Conservation (phyloP, 37 sponge, comb jelly and placozoan genomes). For the Ianthella basta region DNA sequence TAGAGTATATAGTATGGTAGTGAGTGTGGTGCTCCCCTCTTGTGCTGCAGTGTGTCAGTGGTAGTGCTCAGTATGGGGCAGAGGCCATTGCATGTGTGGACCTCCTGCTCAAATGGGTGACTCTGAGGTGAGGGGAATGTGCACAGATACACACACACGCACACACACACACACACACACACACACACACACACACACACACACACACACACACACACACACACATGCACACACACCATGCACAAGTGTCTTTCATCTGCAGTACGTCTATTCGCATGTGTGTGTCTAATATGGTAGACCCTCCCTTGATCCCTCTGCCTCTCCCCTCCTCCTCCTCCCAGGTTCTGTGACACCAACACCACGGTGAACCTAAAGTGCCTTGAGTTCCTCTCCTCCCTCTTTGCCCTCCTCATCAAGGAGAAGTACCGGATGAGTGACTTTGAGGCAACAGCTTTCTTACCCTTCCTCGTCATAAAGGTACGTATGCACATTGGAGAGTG, state of each 20-base stretch:
- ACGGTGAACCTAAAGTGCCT: conserved; percentile 83
- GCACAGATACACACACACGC: too few species aligned
- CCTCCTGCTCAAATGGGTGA: conserved; percentile 83
- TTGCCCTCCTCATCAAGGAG: conserved; percentile 55
- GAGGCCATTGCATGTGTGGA: conserved; percentile 70
- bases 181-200: conserved; percentile 1
- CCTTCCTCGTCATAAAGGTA: conserved; percentile 82
- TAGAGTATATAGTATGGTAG: background rate
- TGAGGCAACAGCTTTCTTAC: conserved; percentile 81
- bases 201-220: conserved; percentile 26
- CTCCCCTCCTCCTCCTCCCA: background rate
- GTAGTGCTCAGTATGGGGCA: conserved; percentile 37
- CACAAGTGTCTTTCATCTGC: background rate
- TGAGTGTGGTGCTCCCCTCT: background rate
- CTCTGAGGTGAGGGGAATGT: conserved; percentile 57
- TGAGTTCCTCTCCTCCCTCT: conserved; percentile 67
- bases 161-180: conserved; percentile 8
- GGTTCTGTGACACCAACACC: conserved; percentile 77
- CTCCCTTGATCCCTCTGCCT: too few species aligned
- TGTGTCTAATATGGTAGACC: too few species aligned
- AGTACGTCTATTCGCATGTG: background rate
- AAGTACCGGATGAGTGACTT: conserved; percentile 73
- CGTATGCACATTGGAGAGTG: too few species aligned
- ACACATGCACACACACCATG: conserved; percentile 1
- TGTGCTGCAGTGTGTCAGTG: conserved; percentile 12